Base-by-base conservation (phyloP, 1,140 invertebrate species). In the Sitophilus oryzae region DNA sequence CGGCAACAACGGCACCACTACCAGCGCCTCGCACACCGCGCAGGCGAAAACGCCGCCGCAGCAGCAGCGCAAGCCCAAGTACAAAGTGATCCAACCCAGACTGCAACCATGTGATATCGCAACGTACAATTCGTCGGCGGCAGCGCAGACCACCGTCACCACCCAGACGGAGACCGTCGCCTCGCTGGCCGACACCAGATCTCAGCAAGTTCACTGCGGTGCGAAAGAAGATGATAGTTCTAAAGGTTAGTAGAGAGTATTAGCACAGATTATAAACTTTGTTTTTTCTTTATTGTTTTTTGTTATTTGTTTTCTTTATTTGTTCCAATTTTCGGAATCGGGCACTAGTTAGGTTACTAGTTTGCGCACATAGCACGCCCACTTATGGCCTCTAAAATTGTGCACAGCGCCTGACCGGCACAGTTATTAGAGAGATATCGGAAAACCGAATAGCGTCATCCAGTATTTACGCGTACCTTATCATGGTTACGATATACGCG, bases 31-130 rank as follows among this genome's bases (percentile, higher is more conserved):
- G n/a, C 9, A 36, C n/a, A 20, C 20, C 30, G 23, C 6, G 9
- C 43, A 42, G 23, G 14, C 34, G n/a, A 47, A 44, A 30, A 46
- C 40, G 41, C 51, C 61, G 18, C 48, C 63, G 6, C 51, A 52
- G 40, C 56, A 53, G 37, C 52, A 49, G 16, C 56, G 48, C 18
- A 59, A 60, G 42, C 58, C 51, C 52, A 76, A 77, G 66, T 77
- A 77, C 67, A 77, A 77, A 70, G 63, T 66, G 42, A 74, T 77
- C 63, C 76, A 77, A 61, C 74, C 74, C 40, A 77, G 75, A 66
- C 70, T 71, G 59, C 63, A 69, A 63, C 63, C 56, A 60, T 70
- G 67, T 69, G 70, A 71, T 70, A 69, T 65, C 58, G 60, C 55
- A 57, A 62, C 63, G 62, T 71, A 66, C 64, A 69, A 68, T 62